phyloP scores from a whole-genome alignment of 2,888 invertebrate genomes.

The Parascotia fuliginaria region DNA sequence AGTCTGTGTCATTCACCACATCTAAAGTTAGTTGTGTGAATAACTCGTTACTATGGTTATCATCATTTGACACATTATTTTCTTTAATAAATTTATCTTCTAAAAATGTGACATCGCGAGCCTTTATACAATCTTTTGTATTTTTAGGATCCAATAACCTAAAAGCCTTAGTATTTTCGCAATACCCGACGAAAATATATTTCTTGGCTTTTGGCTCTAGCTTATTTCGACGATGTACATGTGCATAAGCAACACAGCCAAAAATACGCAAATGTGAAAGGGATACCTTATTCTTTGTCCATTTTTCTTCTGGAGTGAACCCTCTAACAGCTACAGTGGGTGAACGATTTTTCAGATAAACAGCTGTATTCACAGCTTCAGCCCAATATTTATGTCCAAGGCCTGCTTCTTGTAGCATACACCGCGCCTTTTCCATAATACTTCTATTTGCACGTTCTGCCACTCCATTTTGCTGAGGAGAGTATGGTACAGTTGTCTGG shows the following conservation, averaged over 20 bases:
- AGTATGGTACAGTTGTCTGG: not conserved
- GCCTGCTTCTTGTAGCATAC: constrained; percentile 4
- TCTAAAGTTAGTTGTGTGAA: too few relatives aligned
- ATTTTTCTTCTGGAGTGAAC: constrained; percentile 10
- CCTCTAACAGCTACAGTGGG: constrained; percentile 9
- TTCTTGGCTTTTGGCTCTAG: constrained; percentile 12
- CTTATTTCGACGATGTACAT: constrained; percentile 1
- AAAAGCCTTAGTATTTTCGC: constrained; percentile 37
- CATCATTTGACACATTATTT: not conserved
- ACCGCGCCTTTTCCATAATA: not conserved
- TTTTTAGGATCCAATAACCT: constrained; percentile 10
- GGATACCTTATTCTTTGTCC: constrained; percentile 6
- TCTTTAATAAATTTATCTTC: not conserved
- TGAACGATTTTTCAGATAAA: constrained; percentile 11
- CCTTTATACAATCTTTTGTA: too few relatives aligned
- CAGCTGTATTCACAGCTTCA: constrained; percentile 11
- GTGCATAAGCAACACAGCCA: constrained; percentile 14
- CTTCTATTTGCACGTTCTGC: not conserved
- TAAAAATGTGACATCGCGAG: too few relatives aligned
- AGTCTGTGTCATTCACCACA: too few relatives aligned
- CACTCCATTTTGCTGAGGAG: constrained; percentile 1
- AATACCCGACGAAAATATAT: constrained; percentile 25
- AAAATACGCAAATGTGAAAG: constrained; percentile 10
- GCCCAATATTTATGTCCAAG: constrained; percentile 7
- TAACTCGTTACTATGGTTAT: not conserved